Conservation (phyloP, 2,888 invertebrate genomes). For the Rotaria sp. region DNA sequence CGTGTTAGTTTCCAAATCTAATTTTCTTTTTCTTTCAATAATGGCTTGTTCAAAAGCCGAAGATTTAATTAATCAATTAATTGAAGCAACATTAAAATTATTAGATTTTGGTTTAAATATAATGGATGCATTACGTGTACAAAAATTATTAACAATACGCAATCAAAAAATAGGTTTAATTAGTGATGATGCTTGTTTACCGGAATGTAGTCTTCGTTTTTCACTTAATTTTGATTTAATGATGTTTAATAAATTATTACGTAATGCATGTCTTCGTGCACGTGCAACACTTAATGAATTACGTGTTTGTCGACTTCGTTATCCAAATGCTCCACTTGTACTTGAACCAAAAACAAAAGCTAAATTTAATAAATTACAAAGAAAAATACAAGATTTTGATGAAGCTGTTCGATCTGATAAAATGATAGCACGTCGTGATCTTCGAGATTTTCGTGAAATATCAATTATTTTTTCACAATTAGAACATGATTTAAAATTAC, state of each 20-base stretch:
- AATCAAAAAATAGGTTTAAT: slow-evolving; percentile 28
- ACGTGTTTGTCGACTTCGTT: slow-evolving; percentile 24
- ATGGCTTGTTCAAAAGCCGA: slow-evolving; percentile 13
- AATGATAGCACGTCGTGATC: slow-evolving; percentile 17
- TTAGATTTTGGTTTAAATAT: slow-evolving; percentile 20
- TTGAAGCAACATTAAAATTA: slow-evolving; percentile 26
- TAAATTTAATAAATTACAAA: slow-evolving; percentile 15
- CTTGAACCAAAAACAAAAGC: slow-evolving; percentile 24
- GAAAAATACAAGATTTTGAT: slow-evolving; percentile 25
- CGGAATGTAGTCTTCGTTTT: slow-evolving; percentile 29
- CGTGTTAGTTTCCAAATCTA: no score
- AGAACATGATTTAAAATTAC: slow-evolving; percentile 16
- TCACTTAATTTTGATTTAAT: slow-evolving; percentile 14
- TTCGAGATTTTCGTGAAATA: slow-evolving; percentile 26
- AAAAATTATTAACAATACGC: not conserved
- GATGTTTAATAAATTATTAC: slow-evolving; percentile 22
- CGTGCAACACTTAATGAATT: slow-evolving; percentile 6
- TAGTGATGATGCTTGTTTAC: slow-evolving; percentile 26
- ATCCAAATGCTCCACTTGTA: slow-evolving; percentile 1
- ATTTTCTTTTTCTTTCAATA: not conserved
- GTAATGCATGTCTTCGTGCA: slow-evolving; percentile 1
- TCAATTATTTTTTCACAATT: slow-evolving; percentile 19
- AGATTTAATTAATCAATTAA: slow-evolving; percentile 27
- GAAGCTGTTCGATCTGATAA: not conserved
- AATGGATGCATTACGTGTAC: slow-evolving; percentile 28